These are phyloP conservation scores for Botrylloides violaceus DNA, from an alignment of 23 tunicate species.

Conservation along the genomic window DNA sequence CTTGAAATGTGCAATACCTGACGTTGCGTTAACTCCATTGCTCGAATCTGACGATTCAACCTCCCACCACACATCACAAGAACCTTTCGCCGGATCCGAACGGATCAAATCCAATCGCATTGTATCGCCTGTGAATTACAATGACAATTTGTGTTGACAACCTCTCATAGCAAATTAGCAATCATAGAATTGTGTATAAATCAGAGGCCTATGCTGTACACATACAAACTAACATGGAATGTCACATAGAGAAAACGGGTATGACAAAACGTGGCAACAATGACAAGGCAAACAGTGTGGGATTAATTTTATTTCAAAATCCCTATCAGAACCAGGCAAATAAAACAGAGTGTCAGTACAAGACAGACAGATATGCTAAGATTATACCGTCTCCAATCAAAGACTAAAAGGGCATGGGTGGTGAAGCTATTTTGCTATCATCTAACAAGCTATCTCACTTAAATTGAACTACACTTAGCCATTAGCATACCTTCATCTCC, in stretches of 20 bases:
- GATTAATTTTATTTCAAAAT: no score
- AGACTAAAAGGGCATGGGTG: neutral
- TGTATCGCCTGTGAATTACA: constrained; percentile 24
- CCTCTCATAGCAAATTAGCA: no score
- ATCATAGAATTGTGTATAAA: no score
- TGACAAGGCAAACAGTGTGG: no score
- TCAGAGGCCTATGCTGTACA: no score
- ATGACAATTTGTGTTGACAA: no score
- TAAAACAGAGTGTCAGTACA: neutral
- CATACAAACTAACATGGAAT: no score
- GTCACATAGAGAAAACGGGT: no score
- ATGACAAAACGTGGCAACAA: no score
- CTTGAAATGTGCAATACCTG: constrained; percentile 29
- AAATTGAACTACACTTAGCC: neutral
- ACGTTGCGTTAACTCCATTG: constrained; percentile 47
- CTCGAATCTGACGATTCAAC: constrained; percentile 13
- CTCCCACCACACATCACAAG: constrained; percentile 56
- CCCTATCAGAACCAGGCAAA: no score
- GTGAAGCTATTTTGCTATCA: no score
- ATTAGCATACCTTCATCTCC: constrained; percentile 81
- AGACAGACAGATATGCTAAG: neutral
- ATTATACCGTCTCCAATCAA: neutral
- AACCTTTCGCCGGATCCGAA: constrained; percentile 60
- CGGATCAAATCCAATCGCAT: constrained; percentile 34
- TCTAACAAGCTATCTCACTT: no score